phyloP scores from a whole-genome alignment of 2,113 vertebrate genomes.

The Zosterops hypoxanthus region DNA sequence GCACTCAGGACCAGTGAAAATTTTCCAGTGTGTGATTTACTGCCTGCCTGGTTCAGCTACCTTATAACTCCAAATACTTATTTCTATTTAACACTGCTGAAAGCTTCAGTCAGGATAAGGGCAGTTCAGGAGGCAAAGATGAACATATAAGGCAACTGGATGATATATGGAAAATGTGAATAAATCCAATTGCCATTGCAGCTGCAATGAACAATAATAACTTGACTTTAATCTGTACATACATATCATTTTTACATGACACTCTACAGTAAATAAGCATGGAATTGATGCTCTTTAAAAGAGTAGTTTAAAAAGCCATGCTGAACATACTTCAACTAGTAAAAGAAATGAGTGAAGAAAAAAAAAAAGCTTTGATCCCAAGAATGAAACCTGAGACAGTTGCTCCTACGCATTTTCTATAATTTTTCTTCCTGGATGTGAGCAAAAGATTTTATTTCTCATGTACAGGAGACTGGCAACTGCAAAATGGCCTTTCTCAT shows the following conservation, averaged over 20 bases:
- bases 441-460: not conserved
- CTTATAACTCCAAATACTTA: not conserved
- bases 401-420: not conserved
- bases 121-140: conserved; percentile 27
- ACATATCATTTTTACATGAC: not conserved
- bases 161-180: conserved; percentile 60
- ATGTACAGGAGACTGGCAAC: not conserved
- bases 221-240: conserved; percentile 11
- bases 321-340: not conserved
- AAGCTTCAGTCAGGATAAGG: not conserved
- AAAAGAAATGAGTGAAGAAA: not conserved
- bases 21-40: not conserved
- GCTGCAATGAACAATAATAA: conserved; percentile 22
- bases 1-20: not conserved
- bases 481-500: not conserved
- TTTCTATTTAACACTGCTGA: not conserved
- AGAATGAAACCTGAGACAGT: not conserved
- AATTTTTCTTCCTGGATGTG: not conserved
- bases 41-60: not conserved
- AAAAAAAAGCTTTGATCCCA: not conserved
- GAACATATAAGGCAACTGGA: conserved; percentile 51
- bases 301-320: not conserved
- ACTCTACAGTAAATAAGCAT: conserved; percentile 14
- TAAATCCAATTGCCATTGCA: conserved; percentile 27
- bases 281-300: not conserved